phyloP scores from a whole-genome alignment of 2,113 vertebrate species.

The Rhabdornis inornatus region DNA sequence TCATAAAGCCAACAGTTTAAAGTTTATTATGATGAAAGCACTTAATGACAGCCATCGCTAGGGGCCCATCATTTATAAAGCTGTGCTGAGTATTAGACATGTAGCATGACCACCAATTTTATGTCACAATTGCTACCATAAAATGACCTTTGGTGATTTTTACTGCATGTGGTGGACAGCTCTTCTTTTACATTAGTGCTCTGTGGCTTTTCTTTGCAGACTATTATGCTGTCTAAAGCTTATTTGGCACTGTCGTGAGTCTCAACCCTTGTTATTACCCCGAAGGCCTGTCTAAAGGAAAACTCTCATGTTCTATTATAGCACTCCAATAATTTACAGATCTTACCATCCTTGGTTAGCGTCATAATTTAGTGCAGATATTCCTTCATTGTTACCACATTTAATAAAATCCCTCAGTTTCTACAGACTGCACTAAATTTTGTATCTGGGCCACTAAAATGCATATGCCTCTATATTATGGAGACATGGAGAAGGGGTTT shows the following conservation, averaged over 20 bases:
- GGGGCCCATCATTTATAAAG: slow-evolving; percentile 86
- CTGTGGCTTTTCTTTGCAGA: slow-evolving; percentile 82
- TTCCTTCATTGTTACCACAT: slow-evolving; percentile 67
- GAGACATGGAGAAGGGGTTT: slow-evolving; percentile 6
- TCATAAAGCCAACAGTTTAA: slow-evolving; percentile 91
- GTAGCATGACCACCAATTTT: slow-evolving; percentile 88
- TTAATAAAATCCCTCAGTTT: slow-evolving; percentile 64
- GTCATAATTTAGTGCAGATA: slow-evolving; percentile 79
- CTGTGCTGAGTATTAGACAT: slow-evolving; percentile 87
- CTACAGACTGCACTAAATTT: slow-evolving; percentile 31
- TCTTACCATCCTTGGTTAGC: slow-evolving; percentile 73
- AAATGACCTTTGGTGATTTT: slow-evolving; percentile 88
- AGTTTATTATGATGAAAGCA: slow-evolving; percentile 92
- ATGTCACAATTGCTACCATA: slow-evolving; percentile 87
- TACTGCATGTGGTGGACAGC: slow-evolving; percentile 84
- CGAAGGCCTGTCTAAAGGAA: slow-evolving; percentile 78
- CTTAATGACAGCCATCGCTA: slow-evolving; percentile 89
- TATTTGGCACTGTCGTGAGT: slow-evolving; percentile 81
- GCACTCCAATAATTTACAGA: slow-evolving; percentile 76
- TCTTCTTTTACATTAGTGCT: slow-evolving; percentile 86
- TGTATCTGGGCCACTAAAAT: slow-evolving; percentile 45
- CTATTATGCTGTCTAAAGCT: slow-evolving; percentile 86
- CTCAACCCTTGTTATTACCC: slow-evolving; percentile 86
- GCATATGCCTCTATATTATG: not conserved
- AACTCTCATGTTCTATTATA: slow-evolving; percentile 75